phyloP scores from a whole-genome alignment of 1,140 invertebrate genomes.

The Atta colombica region DNA sequence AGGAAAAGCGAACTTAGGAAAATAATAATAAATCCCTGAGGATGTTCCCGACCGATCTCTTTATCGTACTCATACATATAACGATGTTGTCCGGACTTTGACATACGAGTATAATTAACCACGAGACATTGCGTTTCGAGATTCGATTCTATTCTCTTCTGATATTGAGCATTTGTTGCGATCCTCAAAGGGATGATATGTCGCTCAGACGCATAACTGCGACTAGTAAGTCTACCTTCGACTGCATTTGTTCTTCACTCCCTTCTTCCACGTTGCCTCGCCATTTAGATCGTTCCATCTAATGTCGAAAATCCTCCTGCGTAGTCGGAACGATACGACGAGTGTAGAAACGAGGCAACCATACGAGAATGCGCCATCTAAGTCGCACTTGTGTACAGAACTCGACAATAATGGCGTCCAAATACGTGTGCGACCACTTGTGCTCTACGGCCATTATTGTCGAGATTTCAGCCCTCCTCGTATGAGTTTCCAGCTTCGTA shows the following conservation, averaged over 20 bases:
- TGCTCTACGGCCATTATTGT: constrained; percentile 45
- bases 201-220: background rate
- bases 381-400: constrained; percentile 53
- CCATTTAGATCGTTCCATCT: constrained; percentile 1
- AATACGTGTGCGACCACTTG: constrained; percentile 53
- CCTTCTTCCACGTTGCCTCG: background rate
- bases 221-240: background rate
- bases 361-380: constrained; percentile 42
- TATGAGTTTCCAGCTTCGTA: constrained; percentile 55
- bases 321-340: constrained; percentile 1
- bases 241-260: background rate
- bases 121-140: constrained; percentile 13
- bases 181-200: constrained; percentile 25
- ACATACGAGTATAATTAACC: constrained; percentile 38
- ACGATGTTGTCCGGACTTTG: constrained; percentile 32
- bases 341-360: constrained; percentile 30
- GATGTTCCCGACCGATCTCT: background rate
- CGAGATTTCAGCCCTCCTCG: constrained; percentile 47
- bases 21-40: background rate
- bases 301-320: constrained; percentile 40
- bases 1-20: constrained; percentile 6
- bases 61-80: background rate
- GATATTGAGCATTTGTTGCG: background rate
- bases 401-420: constrained; percentile 58
- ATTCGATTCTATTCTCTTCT: background rate